Evolutionary conservation across 1,140 invertebrate genomes (phyloP).

Genomic region (Chelonus insularis): DNA sequence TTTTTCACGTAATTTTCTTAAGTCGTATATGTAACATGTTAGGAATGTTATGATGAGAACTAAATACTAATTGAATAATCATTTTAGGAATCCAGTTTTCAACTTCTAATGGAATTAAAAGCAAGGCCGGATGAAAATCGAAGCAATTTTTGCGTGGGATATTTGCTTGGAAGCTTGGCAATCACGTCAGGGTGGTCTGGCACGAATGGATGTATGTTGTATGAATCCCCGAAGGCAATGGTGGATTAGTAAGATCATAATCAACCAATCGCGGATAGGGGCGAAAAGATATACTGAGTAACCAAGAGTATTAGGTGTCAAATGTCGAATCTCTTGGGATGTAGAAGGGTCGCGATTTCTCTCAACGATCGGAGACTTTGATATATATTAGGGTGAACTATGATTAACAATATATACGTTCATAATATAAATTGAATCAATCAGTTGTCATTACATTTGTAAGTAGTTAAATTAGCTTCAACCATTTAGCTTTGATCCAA

Average conservation of each 20-base stretch:
- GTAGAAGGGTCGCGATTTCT: constrained; percentile 39
- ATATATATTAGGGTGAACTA: neutral
- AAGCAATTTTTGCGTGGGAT: constrained; percentile 23
- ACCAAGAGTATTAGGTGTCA: constrained; percentile 46
- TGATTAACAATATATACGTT: constrained; percentile 4
- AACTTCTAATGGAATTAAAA: neutral
- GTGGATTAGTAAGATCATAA: constrained; percentile 54
- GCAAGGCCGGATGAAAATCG: neutral
- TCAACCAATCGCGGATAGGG: constrained; percentile 46
- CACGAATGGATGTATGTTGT: neutral
- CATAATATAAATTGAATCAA: neutral
- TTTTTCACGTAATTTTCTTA: too few species aligned
- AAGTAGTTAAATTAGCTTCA: too few species aligned
- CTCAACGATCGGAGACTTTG: constrained; percentile 14
- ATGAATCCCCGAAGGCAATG: constrained; percentile 27
- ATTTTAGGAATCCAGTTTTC: too few species aligned
- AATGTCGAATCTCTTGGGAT: constrained; percentile 48
- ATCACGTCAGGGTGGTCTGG: constrained; percentile 46
- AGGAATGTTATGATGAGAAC: too few species aligned
- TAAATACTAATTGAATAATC: too few species aligned
- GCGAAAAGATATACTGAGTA: constrained; percentile 19
- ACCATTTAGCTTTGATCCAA: too few species aligned
- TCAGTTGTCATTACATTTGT: too few species aligned
- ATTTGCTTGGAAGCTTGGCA: constrained; percentile 45
- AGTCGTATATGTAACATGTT: too few species aligned